Evolutionary conservation across 2,888 invertebrate species (phyloP).

Genomic region (Amphipyra tragopoginis): DNA sequence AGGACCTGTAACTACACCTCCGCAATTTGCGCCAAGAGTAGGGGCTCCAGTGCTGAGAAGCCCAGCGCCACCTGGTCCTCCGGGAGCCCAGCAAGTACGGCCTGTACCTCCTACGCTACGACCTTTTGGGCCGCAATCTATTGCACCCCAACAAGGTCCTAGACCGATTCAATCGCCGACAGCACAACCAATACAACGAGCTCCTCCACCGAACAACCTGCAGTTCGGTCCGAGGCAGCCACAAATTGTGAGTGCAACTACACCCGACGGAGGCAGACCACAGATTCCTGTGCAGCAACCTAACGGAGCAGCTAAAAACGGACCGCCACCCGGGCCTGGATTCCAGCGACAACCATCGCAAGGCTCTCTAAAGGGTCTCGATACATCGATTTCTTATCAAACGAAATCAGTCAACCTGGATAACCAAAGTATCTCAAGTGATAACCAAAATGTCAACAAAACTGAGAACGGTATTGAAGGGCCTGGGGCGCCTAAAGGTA

Average conservation of each 20-base stretch:
- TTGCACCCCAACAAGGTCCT: constrained; percentile 76
- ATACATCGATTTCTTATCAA: constrained; percentile 73
- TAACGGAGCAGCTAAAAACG: constrained; percentile 76
- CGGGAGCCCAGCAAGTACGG: constrained; percentile 75
- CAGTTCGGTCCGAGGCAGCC: constrained; percentile 88
- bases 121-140: constrained; percentile 80
- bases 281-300: constrained; percentile 67
- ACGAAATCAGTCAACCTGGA: constrained; percentile 86
- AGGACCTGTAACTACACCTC: constrained; percentile 78
- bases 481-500: constrained; percentile 84
- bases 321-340: constrained; percentile 61
- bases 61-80: constrained; percentile 70
- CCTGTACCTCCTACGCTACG: constrained; percentile 74
- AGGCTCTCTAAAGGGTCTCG: constrained; percentile 78
- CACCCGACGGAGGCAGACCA: constrained; percentile 78
- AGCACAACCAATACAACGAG: constrained; percentile 77
- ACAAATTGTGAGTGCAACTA: constrained; percentile 71
- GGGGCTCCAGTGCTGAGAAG: constrained; percentile 75
- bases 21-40: constrained; percentile 78
- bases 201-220: constrained; percentile 84
- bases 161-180: constrained; percentile 75
- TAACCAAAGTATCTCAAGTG: constrained; percentile 77
- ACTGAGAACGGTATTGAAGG: constrained; percentile 80
- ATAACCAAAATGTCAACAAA: constrained; percentile 75
- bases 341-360: constrained; percentile 84